Evolutionary conservation across 1,140 invertebrate species (phyloP), one percentile per base, ranked within the genome.

Genomic region (Drepana arcuata): DNA sequence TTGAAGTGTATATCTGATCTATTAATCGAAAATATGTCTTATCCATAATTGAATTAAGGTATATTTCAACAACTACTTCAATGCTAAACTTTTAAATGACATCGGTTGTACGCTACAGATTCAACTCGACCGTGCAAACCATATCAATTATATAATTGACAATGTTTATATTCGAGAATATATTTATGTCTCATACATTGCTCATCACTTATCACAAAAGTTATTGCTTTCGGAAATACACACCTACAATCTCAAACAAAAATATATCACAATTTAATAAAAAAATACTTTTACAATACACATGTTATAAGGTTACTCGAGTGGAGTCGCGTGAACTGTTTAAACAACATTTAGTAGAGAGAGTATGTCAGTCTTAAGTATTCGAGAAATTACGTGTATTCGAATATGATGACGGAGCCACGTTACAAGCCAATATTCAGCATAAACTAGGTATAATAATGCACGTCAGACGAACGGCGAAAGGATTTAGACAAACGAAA

Each of bases 341-440:
- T n/a, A n/a, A n/a, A n/a, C n/a, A n/a, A n/a, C 43, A 31, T 49
- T 44, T 49, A 47, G 51, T 44, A 54, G 45, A 44, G 44, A 46
- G 27, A 50, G 41, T 49, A 52, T 48, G 47, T 77, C 72, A 72
- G 69, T 73, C 67, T 73, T 60, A 43, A 59, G 47, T 52, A 39
- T 51, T 67, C 43, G 42, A 44, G 41, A 59, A 54, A 50, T 28
- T 29, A 46, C 59, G 48, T 41, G 56, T 60, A 52, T 48, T 15
- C 38, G 33, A 34, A 46, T 29, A 44, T 40, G 48, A 39, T 34
- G 38, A 41, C 39, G 32, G 52, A 61, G 58, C 60, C n/a, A n/a
- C n/a, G n/a, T 57, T 68, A 74, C 70, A 79, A 79, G n/a, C n/a
- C n/a, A n/a, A n/a, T n/a, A n/a, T 82, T 74, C 78, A 82, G 72